A percentile compares a stretch with the other conserved stretches of the same genome.
phyloP scores from a whole-genome alignment of 2,113 vertebrate species.

The Sebastes fasciatus region DNA sequence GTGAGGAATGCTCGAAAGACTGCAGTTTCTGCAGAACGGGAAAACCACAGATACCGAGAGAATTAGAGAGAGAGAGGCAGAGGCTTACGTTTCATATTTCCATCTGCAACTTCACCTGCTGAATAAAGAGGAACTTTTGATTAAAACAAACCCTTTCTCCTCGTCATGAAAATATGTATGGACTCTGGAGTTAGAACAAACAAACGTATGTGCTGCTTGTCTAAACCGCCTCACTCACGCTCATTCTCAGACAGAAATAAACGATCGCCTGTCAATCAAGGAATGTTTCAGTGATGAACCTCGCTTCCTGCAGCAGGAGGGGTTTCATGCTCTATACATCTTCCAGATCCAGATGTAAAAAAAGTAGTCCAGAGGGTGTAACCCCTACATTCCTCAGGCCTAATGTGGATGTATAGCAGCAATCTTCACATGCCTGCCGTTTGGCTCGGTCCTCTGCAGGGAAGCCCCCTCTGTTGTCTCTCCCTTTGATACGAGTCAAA shows the following conservation, averaged over 20 bases:
- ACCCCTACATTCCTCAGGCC: conserved; percentile 69
- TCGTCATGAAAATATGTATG: conserved; percentile 18
- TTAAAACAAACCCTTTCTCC: conserved; percentile 27
- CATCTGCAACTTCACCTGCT: conserved; percentile 47
- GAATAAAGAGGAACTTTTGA: conserved; percentile 13
- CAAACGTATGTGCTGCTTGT: conserved; percentile 44
- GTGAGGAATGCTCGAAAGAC: conserved; percentile 66
- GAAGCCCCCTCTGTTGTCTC: conserved; percentile 60
- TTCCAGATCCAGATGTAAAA: conserved; percentile 61
- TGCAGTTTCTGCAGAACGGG: conserved; percentile 44
- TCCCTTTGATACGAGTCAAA: conserved; percentile 75
- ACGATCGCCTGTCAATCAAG: conserved; percentile 49
- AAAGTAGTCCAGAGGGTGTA: conserved; percentile 60
- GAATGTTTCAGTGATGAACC: conserved; percentile 40
- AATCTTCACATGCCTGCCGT: conserved; percentile 44
- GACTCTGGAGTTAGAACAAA: conserved; percentile 39
- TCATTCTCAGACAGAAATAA: conserved; percentile 59
- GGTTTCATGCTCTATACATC: conserved; percentile 46
- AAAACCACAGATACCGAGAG: conserved; percentile 41
- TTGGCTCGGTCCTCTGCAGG: conserved; percentile 57
- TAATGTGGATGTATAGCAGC: conserved; percentile 55
- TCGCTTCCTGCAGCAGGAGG: conserved; percentile 22
- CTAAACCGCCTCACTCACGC: conserved; percentile 27
- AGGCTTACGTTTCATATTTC: conserved; percentile 18
- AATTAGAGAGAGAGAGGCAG: neutral